Base-by-base conservation (phyloP, 2,113 vertebrate genomes). In the Oryzias melastigma region DNA sequence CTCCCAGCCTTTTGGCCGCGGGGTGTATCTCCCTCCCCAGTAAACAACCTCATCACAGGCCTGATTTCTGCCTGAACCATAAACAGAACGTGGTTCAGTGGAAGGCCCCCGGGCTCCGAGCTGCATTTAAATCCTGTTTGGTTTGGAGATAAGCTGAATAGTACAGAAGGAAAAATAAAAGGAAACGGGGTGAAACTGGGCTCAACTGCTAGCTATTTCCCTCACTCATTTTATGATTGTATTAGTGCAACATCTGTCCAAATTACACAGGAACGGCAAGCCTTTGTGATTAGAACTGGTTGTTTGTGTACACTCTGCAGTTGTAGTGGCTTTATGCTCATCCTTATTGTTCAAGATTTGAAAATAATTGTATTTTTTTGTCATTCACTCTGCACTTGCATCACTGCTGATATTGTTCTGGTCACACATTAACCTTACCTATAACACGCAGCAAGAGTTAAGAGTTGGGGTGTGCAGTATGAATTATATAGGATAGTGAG, bases 131-230 rank as follows among this genome's bases (percentile, higher is more conserved):
- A 87, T 84, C 80, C 85, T 89, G 89, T 92, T 91, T 89, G 82
- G 86, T 89, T 88, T 90, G 85, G 85, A 89, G 86, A 89, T 90
- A 88, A 89, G 86, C 81, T 88, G 85, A 87, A 78, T 84, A 88
- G 86, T 80, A 81, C 68, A 78, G 79, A 69, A 56, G 71, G 81
- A 73, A 71, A 82, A 83, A 73, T 65, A 77, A 83, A 81, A 82
- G 68, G 76, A 75, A 77, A 57, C 35, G 58, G 71, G 73, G 76
- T 71, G 69, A 85, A 88, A 73, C 52, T 57, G 69, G 55, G 75
- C 78, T 77, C 79, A 88, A 89, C 86, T 78, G 81, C 84, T 81
- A 87, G 83, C 81, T 82, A 77, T 86, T 92, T 90, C 86, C 82
- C 89, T 83, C 78, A 81, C 85, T 81, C 87, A 81, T 81, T 86